Evolutionary conservation across 2,797 vertebrate genomes (phyloP).

Genomic region (Artibeus lituratus): DNA sequence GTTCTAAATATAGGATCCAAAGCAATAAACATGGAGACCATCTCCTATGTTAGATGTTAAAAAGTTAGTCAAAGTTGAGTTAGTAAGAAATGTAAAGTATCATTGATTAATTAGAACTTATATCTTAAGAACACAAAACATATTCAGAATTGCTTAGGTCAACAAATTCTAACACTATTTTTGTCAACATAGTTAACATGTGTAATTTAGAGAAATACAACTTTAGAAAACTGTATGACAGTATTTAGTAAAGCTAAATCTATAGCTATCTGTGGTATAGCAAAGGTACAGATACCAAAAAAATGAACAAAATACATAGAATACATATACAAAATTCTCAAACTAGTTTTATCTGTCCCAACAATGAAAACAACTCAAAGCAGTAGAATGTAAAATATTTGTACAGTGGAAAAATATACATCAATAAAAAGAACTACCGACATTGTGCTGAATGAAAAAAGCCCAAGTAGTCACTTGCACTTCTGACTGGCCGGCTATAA

Average conservation of each 20-base stretch:
- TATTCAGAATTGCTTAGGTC: background rate
- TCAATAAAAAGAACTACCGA: background rate
- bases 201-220: background rate
- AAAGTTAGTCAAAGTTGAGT: background rate
- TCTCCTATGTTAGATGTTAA: background rate
- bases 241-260: background rate
- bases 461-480: background rate
- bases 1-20: constrained; percentile 31
- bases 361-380: background rate
- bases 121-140: background rate
- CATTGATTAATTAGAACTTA: background rate
- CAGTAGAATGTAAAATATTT: background rate
- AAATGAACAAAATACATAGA: background rate
- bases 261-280: background rate
- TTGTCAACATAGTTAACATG: background rate
- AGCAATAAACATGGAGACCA: background rate
- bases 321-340: background rate
- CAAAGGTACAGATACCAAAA: background rate
- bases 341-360: background rate
- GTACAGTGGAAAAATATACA: background rate
- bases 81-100: background rate
- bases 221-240: background rate
- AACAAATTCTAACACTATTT: constrained; percentile 11
- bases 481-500: background rate
- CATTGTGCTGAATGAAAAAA: background rate